These are phyloP conservation scores for Cryptotermes secundus DNA, from an alignment of 1,140 invertebrate species.

Conservation along the genomic window DNA sequence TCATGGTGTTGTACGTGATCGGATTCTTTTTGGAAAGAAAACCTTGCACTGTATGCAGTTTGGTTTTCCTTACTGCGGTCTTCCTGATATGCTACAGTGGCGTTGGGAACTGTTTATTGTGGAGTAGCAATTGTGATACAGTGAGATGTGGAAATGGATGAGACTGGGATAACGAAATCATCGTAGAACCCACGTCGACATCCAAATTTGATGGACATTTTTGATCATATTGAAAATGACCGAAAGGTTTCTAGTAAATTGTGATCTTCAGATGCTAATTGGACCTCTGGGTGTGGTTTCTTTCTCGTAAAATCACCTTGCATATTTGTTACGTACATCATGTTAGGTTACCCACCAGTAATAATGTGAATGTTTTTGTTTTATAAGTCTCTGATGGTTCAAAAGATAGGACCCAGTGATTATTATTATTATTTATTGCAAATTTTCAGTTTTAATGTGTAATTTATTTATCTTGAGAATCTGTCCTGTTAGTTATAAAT, in stretches of 20 bases:
- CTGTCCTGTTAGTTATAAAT: not conserved
- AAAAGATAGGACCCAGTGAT: not conserved
- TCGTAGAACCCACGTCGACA: not conserved
- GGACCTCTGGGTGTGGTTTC: not conserved
- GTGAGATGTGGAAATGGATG: slow-evolving; percentile 66
- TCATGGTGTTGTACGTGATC: slow-evolving; percentile 90
- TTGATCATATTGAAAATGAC: not conserved
- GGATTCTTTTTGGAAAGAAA: slow-evolving; percentile 94
- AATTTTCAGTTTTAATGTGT: not conserved
- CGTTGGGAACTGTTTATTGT: slow-evolving; percentile 90
- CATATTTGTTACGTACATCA: not conserved
- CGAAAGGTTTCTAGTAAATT: no score
- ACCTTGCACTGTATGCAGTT: slow-evolving; percentile 93
- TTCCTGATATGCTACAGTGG: slow-evolving; percentile 95
- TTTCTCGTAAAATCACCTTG: not conserved
- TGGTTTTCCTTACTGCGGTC: slow-evolving; percentile 89
- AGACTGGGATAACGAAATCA: not conserved
- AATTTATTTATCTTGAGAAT: not conserved
- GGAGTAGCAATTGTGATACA: slow-evolving; percentile 77
- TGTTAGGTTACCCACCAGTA: not conserved
- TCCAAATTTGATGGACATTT: not conserved
- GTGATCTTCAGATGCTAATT: not conserved
- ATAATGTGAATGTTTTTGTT: not conserved
- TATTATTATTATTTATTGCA: not conserved
- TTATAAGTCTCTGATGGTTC: not conserved